These are phyloP conservation scores for Euplexia lucipara DNA, from an alignment of 2,888 invertebrate species.

Conservation along the genomic window DNA sequence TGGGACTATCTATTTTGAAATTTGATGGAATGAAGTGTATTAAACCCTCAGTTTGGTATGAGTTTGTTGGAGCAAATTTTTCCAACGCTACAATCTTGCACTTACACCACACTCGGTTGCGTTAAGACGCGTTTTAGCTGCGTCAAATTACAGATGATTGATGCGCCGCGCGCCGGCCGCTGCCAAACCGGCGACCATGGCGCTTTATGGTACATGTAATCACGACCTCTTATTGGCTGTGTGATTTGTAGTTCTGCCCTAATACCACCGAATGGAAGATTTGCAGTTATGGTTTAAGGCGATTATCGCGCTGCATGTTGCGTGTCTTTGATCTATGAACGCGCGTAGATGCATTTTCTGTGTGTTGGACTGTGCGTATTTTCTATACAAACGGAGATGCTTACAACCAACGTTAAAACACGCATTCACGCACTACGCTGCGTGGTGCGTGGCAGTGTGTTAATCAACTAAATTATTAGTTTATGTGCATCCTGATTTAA, in stretches of 20 bases:
- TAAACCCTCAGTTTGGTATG: too few species aligned
- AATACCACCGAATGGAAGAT: background rate
- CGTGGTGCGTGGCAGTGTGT: too few species aligned
- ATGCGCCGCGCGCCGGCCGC: slow-evolving; percentile 66
- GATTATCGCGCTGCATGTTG: too few species aligned
- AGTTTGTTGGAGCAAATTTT: background rate
- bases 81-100: background rate
- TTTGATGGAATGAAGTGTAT: background rate
- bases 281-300: background rate
- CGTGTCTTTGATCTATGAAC: too few species aligned
- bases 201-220: slow-evolving; percentile 34
- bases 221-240: slow-evolving; percentile 40
- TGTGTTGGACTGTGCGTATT: too few species aligned
- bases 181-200: slow-evolving; percentile 32
- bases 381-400: too few species aligned
- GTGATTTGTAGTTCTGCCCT: slow-evolving; percentile 33
- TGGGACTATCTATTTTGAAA: too few species aligned
- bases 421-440: too few species aligned
- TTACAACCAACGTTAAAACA: too few species aligned
- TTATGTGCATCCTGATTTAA: too few species aligned
- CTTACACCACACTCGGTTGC: slow-evolving; percentile 20
- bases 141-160: slow-evolving; percentile 79
- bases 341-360: too few species aligned
- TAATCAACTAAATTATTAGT: too few species aligned
- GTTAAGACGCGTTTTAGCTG: slow-evolving; percentile 58